Base-by-base conservation (phyloP, 2,113 vertebrate genomes). In the Leuciscus idus region DNA sequence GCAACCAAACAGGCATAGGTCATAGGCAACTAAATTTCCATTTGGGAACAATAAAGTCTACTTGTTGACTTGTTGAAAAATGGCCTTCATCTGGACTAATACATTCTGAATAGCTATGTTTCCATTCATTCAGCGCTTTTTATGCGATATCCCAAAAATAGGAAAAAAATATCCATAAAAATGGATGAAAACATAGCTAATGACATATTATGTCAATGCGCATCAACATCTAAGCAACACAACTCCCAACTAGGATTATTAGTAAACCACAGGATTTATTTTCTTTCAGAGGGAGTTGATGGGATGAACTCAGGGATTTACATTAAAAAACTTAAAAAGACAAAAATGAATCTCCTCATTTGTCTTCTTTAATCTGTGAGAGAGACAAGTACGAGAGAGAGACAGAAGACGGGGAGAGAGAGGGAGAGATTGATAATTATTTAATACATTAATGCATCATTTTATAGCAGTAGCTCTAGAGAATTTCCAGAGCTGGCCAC, bases 181-280 rank as follows among this genome's bases (percentile, higher is more conserved):
- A 55, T 55, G 52, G 17, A 19, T 55, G 52, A 5, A 55, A 52
- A 15, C 1, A 52, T 17, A 5, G 4, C 50, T 15, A 52, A 55
- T 55, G 17, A 19, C 15, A 55, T 55, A 73, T 23, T 46, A 26
- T 46, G 23, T 74, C 19, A 13, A 4, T 26, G 11, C 46, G 57
- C 55, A 79, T 74, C 64, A 86, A 39, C 23, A 5, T 55, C 66
- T 79, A 88, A 73, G 52, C 72, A 79, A 28, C 23, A 52, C 17
- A 19, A 64, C 70, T 85, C 19, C 36, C 64, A 66, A 75, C 78
- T 77, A 70, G 62, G 64, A 33, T 46, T 78, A n/a, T n/a, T 39
- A 84, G 43, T n/a, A 84, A 73, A 28, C 73, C 62, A 72, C 28
- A 64, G 64, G 64, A 84, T 80, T 80, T 62, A 59, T 52, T 82